Evolutionary conservation across 2,888 invertebrate genomes (phyloP).

Genomic region (Xestobium rufovillosum): DNA sequence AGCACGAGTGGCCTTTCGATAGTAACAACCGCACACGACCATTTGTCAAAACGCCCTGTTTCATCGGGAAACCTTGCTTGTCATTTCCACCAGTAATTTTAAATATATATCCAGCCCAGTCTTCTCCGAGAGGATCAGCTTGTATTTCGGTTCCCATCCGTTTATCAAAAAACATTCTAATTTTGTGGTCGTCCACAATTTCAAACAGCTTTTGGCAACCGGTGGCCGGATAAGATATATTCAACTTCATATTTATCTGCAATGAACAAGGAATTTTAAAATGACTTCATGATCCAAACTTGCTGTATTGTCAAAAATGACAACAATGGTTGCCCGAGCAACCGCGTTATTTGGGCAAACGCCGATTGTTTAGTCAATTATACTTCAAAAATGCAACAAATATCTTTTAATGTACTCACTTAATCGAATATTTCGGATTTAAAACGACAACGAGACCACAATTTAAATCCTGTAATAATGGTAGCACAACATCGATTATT

Average conservation of each 20-base stretch:
- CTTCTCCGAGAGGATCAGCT: slow-evolving; percentile 87
- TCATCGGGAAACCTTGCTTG: slow-evolving; percentile 99
- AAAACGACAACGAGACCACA: too few species aligned
- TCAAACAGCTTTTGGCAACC: slow-evolving; percentile 97
- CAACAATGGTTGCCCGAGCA: too few species aligned
- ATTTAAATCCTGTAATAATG: too few species aligned
- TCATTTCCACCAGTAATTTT: slow-evolving; percentile 96
- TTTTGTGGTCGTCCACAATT: slow-evolving; percentile 94
- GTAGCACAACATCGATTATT: too few species aligned
- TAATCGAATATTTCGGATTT: too few species aligned
- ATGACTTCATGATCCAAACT: too few species aligned
- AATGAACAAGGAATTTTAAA: too few species aligned
- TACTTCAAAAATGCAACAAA: too few species aligned
- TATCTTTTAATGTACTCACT: too few species aligned
- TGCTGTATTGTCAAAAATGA: too few species aligned
- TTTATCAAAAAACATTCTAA: slow-evolving; percentile 95
- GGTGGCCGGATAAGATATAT: slow-evolving; percentile 95
- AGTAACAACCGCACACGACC: slow-evolving; percentile 89
- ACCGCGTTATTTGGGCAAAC: too few species aligned
- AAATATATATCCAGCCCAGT: slow-evolving; percentile 97
- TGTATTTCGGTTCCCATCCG: slow-evolving; percentile 95
- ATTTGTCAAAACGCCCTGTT: slow-evolving; percentile 93
- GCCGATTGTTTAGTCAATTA: too few species aligned
- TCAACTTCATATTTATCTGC: slow-evolving; percentile 57
- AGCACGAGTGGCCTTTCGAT: slow-evolving; percentile 90